These are phyloP conservation scores for Eristalis tenax DNA, from an alignment of 2,888 invertebrate species.

Conservation along the genomic window DNA sequence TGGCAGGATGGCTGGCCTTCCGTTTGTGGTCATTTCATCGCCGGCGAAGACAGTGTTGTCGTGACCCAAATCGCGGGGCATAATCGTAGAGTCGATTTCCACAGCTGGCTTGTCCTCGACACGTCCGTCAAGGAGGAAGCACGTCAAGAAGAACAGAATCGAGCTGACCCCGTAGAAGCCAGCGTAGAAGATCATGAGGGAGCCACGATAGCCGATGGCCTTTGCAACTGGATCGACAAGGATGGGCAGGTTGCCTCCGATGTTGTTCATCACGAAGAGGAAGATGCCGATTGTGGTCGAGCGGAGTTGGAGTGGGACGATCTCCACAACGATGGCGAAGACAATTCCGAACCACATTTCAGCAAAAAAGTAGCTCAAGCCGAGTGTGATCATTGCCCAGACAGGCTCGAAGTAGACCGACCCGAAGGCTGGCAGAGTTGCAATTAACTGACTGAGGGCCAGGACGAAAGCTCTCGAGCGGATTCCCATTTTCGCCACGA, in stretches of 20 bases:
- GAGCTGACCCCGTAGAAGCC: slow-evolving; percentile 93
- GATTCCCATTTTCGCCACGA: slow-evolving; percentile 93
- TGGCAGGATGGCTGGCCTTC: slow-evolving; percentile 77
- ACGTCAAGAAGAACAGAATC: slow-evolving; percentile 89
- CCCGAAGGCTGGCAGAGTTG: slow-evolving; percentile 92
- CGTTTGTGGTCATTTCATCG: slow-evolving; percentile 78
- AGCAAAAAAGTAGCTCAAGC: slow-evolving; percentile 94
- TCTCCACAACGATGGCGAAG: slow-evolving; percentile 94
- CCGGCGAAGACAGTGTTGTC: slow-evolving; percentile 80
- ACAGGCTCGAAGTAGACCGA: slow-evolving; percentile 91
- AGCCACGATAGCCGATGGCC: slow-evolving; percentile 90
- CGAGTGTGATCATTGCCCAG: slow-evolving; percentile 93
- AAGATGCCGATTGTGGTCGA: slow-evolving; percentile 94
- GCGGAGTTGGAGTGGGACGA: slow-evolving; percentile 90
- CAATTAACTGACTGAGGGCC: slow-evolving; percentile 90
- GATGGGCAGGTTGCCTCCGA: slow-evolving; percentile 94
- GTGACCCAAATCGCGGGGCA: slow-evolving; percentile 77
- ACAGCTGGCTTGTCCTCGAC: slow-evolving; percentile 41
- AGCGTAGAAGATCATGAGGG: slow-evolving; percentile 93
- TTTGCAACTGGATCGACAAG: slow-evolving; percentile 92
- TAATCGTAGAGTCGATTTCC: slow-evolving; percentile 72
- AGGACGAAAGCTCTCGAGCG: slow-evolving; percentile 90
- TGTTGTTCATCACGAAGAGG: slow-evolving; percentile 95
- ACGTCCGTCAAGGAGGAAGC: slow-evolving; percentile 89
- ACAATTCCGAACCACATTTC: slow-evolving; percentile 98